phyloP scores from a whole-genome alignment of 2,797 vertebrate species.

The Valencia hispanica region DNA sequence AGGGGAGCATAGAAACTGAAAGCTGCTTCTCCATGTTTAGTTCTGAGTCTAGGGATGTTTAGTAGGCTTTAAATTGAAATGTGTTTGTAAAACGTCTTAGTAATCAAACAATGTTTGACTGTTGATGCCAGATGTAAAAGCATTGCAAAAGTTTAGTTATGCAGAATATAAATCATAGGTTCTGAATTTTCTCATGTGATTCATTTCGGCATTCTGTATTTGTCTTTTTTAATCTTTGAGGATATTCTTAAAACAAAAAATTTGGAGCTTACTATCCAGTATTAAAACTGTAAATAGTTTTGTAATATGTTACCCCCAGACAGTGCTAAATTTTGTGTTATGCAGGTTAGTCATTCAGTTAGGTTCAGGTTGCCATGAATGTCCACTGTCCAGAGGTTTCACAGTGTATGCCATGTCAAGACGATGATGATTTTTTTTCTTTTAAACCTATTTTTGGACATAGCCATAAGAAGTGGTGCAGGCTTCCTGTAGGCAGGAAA shows the following conservation, averaged over 20 bases:
- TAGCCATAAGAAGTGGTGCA: neutral
- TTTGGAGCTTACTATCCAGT: neutral
- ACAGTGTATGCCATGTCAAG: too few relatives aligned
- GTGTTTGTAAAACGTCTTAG: neutral
- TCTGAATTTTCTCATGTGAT: neutral
- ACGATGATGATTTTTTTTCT: neutral
- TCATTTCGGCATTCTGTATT: neutral
- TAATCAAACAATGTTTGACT: neutral
- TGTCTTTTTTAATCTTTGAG: neutral
- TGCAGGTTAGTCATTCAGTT: neutral
- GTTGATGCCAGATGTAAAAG: neutral
- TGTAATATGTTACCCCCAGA: too few relatives aligned
- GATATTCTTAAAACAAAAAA: neutral
- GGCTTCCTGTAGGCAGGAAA: neutral
- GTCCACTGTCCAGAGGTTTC: neutral
- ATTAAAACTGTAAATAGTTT: neutral
- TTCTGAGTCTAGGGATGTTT: too few relatives aligned
- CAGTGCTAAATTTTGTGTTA: neutral
- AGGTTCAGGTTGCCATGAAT: neutral
- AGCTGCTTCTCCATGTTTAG: too few relatives aligned
- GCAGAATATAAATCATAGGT: neutral
- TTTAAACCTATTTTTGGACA: neutral
- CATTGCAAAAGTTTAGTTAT: neutral
- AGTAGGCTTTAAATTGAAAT: neutral
- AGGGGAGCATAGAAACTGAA: too few relatives aligned